These are phyloP conservation scores for Trisateles emortualis DNA, from an alignment of 2,888 invertebrate genomes.

Conservation along the genomic window DNA sequence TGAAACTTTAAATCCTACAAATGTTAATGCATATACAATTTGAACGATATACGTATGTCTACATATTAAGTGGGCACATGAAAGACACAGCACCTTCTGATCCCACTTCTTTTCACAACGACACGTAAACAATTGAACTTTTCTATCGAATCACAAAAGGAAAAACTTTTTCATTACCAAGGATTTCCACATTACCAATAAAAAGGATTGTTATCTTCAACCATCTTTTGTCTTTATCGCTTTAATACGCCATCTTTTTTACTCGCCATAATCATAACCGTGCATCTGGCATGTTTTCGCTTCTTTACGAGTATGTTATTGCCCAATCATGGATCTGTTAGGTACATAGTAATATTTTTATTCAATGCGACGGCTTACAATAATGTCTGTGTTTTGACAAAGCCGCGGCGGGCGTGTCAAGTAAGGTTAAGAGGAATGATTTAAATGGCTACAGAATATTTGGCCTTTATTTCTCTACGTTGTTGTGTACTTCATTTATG, in stretches of 20 bases:
- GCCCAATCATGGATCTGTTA: slow-evolving; percentile 32
- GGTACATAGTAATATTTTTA: slow-evolving; percentile 20
- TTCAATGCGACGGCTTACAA: slow-evolving; percentile 14
- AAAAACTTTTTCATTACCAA: slow-evolving; percentile 18
- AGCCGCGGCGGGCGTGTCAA: slow-evolving; percentile 4
- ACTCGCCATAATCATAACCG: slow-evolving; percentile 29
- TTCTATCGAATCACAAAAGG: slow-evolving; percentile 13
- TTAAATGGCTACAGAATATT: slow-evolving; percentile 16
- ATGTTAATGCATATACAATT: no score
- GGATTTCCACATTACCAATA: slow-evolving; percentile 14
- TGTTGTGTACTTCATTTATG: no score
- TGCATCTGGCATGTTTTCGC: slow-evolving; percentile 30
- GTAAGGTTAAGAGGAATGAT: slow-evolving; percentile 7
- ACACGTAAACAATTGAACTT: slow-evolving; percentile 17
- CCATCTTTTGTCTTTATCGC: slow-evolving; percentile 20
- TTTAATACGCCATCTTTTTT: slow-evolving; percentile 12
- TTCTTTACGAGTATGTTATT: slow-evolving; percentile 33
- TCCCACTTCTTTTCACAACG: neutral
- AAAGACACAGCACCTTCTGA: neutral
- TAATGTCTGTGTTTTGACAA: slow-evolving; percentile 15
- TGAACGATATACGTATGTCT: no score
- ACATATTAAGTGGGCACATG: no score
- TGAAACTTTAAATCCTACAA: no score
- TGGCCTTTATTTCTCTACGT: neutral
- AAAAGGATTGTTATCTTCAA: slow-evolving; percentile 19